A percentile compares a stretch with the other conserved stretches of the same genome.
Evolutionary conservation across 2,888 invertebrate species (phyloP).

Genomic region (Chymomyza procnemis): DNA sequence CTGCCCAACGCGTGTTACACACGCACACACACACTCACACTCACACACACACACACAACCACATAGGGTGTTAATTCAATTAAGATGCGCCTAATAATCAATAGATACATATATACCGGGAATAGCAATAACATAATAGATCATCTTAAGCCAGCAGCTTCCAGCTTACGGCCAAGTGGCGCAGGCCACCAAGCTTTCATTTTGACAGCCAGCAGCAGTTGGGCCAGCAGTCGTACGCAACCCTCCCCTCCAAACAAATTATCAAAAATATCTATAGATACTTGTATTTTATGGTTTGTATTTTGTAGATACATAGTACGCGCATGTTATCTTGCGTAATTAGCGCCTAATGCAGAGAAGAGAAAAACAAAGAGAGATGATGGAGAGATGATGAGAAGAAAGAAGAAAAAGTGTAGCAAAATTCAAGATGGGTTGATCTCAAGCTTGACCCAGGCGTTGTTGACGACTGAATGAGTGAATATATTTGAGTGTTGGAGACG

Average conservation of each 20-base stretch:
- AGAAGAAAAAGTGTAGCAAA: conserved; percentile 50
- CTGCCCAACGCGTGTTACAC: background rate
- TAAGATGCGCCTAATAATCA: conserved; percentile 55
- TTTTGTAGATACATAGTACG: too few species aligned
- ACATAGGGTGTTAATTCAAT: conserved; percentile 65
- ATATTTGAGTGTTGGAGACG: background rate
- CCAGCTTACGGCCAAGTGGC: conserved; percentile 3
- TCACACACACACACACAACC: background rate
- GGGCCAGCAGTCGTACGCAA: background rate
- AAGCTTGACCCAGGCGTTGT: background rate
- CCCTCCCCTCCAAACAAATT: background rate
- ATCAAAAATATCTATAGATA: conserved; percentile 9
- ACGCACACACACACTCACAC: background rate
- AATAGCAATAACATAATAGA: conserved; percentile 40
- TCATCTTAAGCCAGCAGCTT: background rate
- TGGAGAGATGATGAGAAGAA: too few species aligned
- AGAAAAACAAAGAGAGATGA: background rate
- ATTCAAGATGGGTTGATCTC: background rate
- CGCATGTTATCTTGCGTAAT: conserved; percentile 59
- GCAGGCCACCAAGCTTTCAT: conserved; percentile 30
- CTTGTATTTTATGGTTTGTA: background rate
- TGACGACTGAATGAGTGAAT: background rate
- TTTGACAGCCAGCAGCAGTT: conserved; percentile 20
- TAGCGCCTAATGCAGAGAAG: conserved; percentile 43
- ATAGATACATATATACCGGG: conserved; percentile 46